Evolutionary conservation across 2,888 invertebrate species (phyloP).

Genomic region (Agrotis ipsilon): DNA sequence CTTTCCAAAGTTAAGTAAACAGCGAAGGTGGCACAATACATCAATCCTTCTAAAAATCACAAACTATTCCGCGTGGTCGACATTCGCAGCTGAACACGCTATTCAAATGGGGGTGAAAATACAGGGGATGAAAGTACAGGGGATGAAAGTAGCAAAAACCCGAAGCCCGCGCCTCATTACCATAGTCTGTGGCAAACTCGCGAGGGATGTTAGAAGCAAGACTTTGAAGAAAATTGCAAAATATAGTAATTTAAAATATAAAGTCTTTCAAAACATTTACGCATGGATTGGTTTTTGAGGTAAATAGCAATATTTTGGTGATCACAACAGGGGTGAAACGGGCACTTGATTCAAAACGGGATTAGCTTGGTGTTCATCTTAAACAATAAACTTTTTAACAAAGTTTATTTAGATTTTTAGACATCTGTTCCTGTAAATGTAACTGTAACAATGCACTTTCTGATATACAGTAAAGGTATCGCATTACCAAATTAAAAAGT

Average conservation of each 20-base stretch:
- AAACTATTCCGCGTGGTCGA: conserved; percentile 69
- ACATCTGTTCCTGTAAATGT: too few species aligned
- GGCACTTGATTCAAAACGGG: neutral
- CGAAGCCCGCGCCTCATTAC: conserved; percentile 77
- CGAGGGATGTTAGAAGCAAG: conserved; percentile 67
- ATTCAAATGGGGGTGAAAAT: conserved; percentile 76
- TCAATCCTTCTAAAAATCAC: conserved; percentile 65
- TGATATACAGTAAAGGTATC: too few species aligned
- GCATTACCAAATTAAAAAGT: too few species aligned
- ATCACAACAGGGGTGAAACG: neutral
- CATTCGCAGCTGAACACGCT: conserved; percentile 71
- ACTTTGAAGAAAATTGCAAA: conserved; percentile 60
- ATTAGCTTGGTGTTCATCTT: neutral
- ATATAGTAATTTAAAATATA: conserved; percentile 61
- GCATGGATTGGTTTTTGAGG: conserved; percentile 33
- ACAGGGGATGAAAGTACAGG: conserved; percentile 68
- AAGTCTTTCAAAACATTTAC: conserved; percentile 39
- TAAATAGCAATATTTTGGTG: conserved; percentile 38
- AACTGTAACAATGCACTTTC: too few species aligned
- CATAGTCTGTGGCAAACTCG: conserved; percentile 78
- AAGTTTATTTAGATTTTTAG: too few species aligned
- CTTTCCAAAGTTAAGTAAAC: conserved; percentile 31
- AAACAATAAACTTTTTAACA: neutral
- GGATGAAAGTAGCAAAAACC: conserved; percentile 81
- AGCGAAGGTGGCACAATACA: conserved; percentile 46